Evolutionary conservation across 1,140 invertebrate species (phyloP).

Genomic region (Amphibalanus amphitrite): DNA sequence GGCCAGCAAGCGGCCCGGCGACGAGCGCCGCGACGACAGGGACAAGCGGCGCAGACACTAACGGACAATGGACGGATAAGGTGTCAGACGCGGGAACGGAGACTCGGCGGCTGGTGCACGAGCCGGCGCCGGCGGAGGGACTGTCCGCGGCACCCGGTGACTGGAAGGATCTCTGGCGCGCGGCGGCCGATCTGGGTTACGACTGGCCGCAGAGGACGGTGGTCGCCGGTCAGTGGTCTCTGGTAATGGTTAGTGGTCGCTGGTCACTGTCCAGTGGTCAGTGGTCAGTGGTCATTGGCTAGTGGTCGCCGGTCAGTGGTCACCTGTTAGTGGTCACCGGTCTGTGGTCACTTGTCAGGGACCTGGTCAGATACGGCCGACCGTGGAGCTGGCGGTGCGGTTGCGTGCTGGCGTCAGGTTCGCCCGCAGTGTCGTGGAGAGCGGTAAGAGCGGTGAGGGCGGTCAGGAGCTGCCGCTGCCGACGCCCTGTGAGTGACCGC

Average conservation of each 20-base stretch:
- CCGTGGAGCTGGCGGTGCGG: too few species aligned
- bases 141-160: not conserved
- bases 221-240: not conserved
- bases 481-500: not conserved
- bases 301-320: not conserved
- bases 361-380: too few species aligned
- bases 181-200: too few species aligned
- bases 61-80: not conserved
- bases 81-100: not conserved
- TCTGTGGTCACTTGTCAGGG: too few species aligned
- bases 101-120: not conserved
- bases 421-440: too few species aligned
- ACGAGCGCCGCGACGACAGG: constrained; percentile 22
- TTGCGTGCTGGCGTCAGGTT: too few species aligned
- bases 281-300: too few species aligned
- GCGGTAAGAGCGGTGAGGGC: too few species aligned
- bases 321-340: too few species aligned
- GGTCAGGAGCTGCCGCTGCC: too few species aligned
- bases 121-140: not conserved
- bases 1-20: constrained; percentile 37
- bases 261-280: too few species aligned
- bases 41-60: constrained; percentile 18
- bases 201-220: not conserved
- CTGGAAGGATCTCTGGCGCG: not conserved
- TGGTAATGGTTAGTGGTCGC: too few species aligned